A percentile compares a stretch with the other conserved stretches of the same genome.
phyloP scores from a whole-genome alignment of 2,797 vertebrate species.

The Pantherophis vulpinus region DNA sequence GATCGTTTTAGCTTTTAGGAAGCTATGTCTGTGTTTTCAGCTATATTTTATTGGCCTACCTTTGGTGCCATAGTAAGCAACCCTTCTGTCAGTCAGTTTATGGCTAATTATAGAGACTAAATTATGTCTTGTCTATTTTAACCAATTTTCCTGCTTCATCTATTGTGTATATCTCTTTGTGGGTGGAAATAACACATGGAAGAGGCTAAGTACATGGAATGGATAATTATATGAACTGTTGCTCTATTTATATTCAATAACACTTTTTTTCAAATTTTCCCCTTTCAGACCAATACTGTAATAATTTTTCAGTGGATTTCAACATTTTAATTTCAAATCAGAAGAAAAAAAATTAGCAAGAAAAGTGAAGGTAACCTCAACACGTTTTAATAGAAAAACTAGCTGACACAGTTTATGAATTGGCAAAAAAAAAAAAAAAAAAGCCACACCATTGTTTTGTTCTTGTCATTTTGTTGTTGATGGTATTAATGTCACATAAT shows the following conservation, averaged over 20 bases:
- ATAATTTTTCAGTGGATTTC: constrained; percentile 16
- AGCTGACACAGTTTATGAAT: not conserved
- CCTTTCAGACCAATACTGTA: not conserved
- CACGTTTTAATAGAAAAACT: not conserved
- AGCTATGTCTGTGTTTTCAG: not conserved
- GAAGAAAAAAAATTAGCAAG: not conserved
- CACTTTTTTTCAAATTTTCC: not conserved
- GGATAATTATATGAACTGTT: not conserved
- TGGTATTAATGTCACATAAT: fast-evolving
- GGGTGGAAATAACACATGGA: not conserved
- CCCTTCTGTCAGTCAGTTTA: not conserved
- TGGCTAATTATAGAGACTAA: not conserved
- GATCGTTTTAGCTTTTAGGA: not conserved
- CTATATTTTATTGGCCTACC: not conserved
- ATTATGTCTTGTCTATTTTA: constrained; percentile 6
- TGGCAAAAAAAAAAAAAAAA: not conserved
- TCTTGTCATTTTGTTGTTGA: not conserved
- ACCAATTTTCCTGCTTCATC: constrained; percentile 15
- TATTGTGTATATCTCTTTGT: not conserved
- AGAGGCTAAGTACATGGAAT: constrained; percentile 5
- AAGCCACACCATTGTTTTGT: not conserved
- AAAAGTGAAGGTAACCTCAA: not conserved
- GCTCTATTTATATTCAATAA: constrained; percentile 32
- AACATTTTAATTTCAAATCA: constrained; percentile 23
- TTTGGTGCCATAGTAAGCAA: not conserved